Conservation (phyloP, 2,888 invertebrate genomes). For the Nesidiocoris tenuis region DNA sequence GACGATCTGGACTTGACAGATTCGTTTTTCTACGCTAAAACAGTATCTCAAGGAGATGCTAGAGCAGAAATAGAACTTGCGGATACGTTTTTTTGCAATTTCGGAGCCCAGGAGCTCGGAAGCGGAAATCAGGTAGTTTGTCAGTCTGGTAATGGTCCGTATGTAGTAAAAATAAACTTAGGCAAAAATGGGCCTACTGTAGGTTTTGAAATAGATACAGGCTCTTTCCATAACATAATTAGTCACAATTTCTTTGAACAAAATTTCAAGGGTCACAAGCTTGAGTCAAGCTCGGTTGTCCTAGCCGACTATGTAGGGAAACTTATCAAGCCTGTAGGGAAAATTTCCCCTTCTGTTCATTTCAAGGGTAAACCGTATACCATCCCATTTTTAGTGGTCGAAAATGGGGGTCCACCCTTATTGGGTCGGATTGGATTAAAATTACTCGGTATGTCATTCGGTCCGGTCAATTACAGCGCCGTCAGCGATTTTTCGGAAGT, state of each 20-base stretch:
- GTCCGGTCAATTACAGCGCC: neutral
- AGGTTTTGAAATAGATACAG: conserved; percentile 17
- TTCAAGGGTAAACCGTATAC: neutral
- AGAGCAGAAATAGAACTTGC: too few relatives aligned
- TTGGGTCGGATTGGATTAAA: neutral
- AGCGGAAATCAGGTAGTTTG: too few relatives aligned
- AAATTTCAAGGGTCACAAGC: neutral
- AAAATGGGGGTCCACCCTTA: conserved; percentile 8
- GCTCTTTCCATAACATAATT: neutral
- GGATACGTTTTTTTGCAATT: too few relatives aligned
- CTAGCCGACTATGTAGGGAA: neutral
- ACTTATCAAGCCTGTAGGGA: neutral
- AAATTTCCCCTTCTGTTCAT: too few relatives aligned
- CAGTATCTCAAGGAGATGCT: too few relatives aligned
- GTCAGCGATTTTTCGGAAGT: neutral
- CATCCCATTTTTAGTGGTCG: neutral
- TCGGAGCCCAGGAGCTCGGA: too few relatives aligned
- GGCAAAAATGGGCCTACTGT: too few relatives aligned
- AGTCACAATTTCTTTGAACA: neutral
- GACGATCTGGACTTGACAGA: too few relatives aligned
- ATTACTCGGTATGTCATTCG: neutral
- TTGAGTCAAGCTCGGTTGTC: neutral
- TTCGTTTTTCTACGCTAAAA: too few relatives aligned
- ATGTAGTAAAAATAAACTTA: too few relatives aligned
- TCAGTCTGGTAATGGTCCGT: too few relatives aligned